Evolutionary conservation across 2,888 invertebrate species (phyloP), one percentile per base, ranked within the genome.

Genomic region (Nowickia ferox): DNA sequence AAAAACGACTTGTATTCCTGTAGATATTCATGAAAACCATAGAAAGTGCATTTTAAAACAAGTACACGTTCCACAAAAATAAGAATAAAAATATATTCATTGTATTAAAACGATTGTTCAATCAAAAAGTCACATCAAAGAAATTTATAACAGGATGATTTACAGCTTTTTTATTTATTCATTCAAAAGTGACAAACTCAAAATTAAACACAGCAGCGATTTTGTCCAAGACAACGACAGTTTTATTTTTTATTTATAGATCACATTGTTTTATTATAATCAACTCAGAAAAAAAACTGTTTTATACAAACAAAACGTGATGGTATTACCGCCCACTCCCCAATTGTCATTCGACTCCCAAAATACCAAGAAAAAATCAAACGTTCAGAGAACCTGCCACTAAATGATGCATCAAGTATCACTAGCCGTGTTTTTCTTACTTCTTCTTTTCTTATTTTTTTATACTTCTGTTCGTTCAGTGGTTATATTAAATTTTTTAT

Each of bases 291-390:
- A 61, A 38, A 22, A 51, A 61, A 22, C 17, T 65, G 17, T 22
- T 38, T 0, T 40, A 51, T n/a, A 66, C 10, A 48, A 48, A 46
- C 10, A 61, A 72, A 79, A 80, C 80, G 80, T 80, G 80, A 74
- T 68, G 42, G 30, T 30, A 30, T 30, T 30, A 30, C 10, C 9
- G 17, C 40, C 48, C 4, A 15, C 1, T 19, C 0, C 6, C 46
- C n/a, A 19, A 15, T 30, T 30, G 6, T 30, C 6, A 30, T 30
- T 6, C 30, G 30, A 30, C 30, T n/a, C 2, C 30, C 0, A 30
- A 30, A 4, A 0, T 30, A 9, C 40, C 53, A 38, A 17, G 40
- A 42, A 42, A 42, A 10, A 42, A 42, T 6, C 6, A 30, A 42
- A 6, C n/a, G 17, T n/a, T 11, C 38, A 68, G 6, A 11, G 48